A percentile compares a stretch with the other conserved stretches of the same genome.
Evolutionary conservation across 1,140 invertebrate species (phyloP).

Genomic region (Homarus americanus): DNA sequence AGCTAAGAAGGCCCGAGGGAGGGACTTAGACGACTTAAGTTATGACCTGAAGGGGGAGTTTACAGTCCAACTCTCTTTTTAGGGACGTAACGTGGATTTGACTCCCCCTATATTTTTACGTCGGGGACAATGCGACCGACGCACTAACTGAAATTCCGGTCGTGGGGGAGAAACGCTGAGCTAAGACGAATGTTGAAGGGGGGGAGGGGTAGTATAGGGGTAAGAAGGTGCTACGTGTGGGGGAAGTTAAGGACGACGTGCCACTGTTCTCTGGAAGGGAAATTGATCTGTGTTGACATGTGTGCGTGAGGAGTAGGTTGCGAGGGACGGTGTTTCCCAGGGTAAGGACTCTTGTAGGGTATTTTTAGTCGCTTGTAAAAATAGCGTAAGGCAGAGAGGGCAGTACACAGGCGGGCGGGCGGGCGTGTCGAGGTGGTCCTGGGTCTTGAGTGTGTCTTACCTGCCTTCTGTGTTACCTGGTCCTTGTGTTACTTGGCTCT

Average conservation of each 20-base stretch:
- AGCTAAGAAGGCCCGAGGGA: not conserved
- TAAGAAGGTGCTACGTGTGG: not conserved
- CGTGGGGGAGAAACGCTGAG: too few relatives aligned
- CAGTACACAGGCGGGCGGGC: too few relatives aligned
- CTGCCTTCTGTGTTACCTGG: too few relatives aligned
- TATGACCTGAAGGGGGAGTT: not conserved
- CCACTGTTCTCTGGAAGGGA: not conserved
- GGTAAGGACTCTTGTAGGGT: not conserved
- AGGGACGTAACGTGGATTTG: not conserved
- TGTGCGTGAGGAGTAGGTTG: too few relatives aligned
- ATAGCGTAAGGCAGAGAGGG: not conserved
- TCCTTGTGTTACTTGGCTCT: too few relatives aligned
- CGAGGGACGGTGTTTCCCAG: too few relatives aligned
- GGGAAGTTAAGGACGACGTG: not conserved
- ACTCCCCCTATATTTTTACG: not conserved
- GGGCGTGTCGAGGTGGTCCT: too few relatives aligned
- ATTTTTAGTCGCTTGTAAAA: not conserved
- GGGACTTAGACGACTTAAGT: conserved; percentile 2
- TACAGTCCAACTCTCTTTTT: not conserved
- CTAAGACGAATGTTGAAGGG: not conserved
- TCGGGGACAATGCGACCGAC: not conserved
- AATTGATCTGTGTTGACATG: not conserved
- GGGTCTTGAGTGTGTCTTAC: too few relatives aligned
- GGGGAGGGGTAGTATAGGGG: not conserved
- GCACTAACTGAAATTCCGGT: not conserved